A percentile compares a stretch with the other conserved stretches of the same genome.
Conservation (phyloP, 2,113 vertebrate genomes). For the Elephantulus edwardii region DNA sequence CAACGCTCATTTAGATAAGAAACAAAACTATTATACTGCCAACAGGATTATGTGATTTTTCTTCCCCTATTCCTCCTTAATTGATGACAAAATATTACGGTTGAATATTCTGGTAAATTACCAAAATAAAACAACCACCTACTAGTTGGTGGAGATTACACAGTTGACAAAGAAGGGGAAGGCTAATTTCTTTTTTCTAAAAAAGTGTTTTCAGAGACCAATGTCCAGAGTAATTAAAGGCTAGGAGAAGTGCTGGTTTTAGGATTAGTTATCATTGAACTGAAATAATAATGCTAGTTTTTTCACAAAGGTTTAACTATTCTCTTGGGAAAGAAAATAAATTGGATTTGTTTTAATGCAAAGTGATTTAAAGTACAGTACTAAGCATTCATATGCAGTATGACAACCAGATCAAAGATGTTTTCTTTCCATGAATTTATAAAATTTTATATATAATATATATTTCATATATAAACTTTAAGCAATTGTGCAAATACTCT, state of each 20-base stretch:
- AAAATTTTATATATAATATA: conserved; percentile 85
- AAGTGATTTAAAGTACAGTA: conserved; percentile 87
- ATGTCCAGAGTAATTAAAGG: conserved; percentile 68
- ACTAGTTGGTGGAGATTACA: not conserved
- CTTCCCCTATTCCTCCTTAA: conserved; percentile 58
- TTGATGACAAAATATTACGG: conserved; percentile 24
- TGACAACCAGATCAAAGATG: conserved; percentile 85
- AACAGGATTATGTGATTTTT: conserved; percentile 39
- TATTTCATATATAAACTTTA: conserved; percentile 86
- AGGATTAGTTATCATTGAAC: conserved; percentile 46
- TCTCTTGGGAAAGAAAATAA: conserved; percentile 79
- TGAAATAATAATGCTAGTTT: conserved; percentile 44
- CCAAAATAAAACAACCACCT: conserved; percentile 27
- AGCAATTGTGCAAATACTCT: conserved; percentile 85
- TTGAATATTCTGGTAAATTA: conserved; percentile 26
- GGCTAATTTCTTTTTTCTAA: conserved; percentile 67
- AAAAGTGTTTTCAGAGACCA: conserved; percentile 78
- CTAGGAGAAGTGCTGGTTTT: not conserved
- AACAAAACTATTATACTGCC: conserved; percentile 41
- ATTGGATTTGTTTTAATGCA: conserved; percentile 78
- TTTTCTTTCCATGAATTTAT: conserved; percentile 85
- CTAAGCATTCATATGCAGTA: conserved; percentile 86
- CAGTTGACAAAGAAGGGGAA: conserved; percentile 36
- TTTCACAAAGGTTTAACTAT: conserved; percentile 62
- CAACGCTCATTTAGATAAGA: conserved; percentile 50